phyloP scores from a whole-genome alignment of 2,888 invertebrate genomes.

The Zeuzera pyrina region DNA sequence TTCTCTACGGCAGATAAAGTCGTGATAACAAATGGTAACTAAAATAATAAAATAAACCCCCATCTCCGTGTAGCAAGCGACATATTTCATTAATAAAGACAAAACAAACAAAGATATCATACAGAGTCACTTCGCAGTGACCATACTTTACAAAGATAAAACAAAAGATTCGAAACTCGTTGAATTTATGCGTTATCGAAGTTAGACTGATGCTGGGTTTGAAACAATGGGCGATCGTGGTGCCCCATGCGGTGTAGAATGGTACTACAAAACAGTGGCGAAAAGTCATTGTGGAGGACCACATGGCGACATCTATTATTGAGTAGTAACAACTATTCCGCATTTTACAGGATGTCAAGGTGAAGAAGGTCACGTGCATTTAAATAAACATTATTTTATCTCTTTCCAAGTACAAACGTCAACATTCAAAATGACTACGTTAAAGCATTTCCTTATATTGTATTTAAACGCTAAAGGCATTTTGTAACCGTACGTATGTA shows the following conservation, averaged over 20 bases:
- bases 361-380: constrained; percentile 26
- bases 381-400: constrained; percentile 30
- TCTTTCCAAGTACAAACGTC: too few relatives aligned
- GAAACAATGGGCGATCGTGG: constrained; percentile 67
- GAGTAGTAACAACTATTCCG: constrained; percentile 40
- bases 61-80: constrained; percentile 51
- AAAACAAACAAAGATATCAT: constrained; percentile 66
- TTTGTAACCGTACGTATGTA: constrained; percentile 2
- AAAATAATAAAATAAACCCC: constrained; percentile 69
- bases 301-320: constrained; percentile 58
- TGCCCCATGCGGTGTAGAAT: constrained; percentile 67
- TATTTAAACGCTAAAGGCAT: constrained; percentile 3
- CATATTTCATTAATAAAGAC: constrained; percentile 73
- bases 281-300: constrained; percentile 9
- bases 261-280: constrained; percentile 26
- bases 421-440: too few relatives aligned
- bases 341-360: constrained; percentile 12
- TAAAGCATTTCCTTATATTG: too few relatives aligned
- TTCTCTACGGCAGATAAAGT: constrained; percentile 64
- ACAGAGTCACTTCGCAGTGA: constrained; percentile 70
- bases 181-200: constrained; percentile 70
- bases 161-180: constrained; percentile 63
- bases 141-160: constrained; percentile 72
- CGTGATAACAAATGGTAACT: constrained; percentile 73
- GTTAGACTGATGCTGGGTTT: constrained; percentile 49